A percentile compares a stretch with the other conserved stretches of the same genome.
Evolutionary conservation across 2,113 vertebrate genomes (phyloP).

Genomic region (Neogale vison): DNA sequence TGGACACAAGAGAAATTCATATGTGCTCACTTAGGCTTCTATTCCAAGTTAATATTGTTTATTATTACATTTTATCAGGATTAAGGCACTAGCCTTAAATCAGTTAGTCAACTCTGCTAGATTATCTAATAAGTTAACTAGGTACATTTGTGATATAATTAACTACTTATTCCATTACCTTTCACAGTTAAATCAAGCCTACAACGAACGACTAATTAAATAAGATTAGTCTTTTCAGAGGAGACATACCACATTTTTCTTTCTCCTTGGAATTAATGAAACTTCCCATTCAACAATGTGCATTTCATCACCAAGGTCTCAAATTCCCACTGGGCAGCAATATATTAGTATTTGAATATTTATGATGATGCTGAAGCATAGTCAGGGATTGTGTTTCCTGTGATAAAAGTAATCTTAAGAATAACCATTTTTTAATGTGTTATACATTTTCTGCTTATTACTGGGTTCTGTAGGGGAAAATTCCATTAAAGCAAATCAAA

Average conservation of each 20-base stretch:
- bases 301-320: slow-evolving; percentile 50
- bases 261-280: slow-evolving; percentile 39
- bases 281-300: not conserved
- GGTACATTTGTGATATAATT: slow-evolving; percentile 41
- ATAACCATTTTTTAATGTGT: not conserved
- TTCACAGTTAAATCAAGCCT: slow-evolving; percentile 50
- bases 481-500: slow-evolving; percentile 63
- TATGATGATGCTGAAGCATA: slow-evolving; percentile 36
- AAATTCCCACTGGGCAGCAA: slow-evolving; percentile 22
- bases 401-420: slow-evolving; percentile 56
- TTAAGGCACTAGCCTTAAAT: slow-evolving; percentile 14
- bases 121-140: slow-evolving; percentile 44
- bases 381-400: slow-evolving; percentile 22
- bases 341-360: slow-evolving; percentile 52
- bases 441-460: not conserved
- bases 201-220: slow-evolving; percentile 46
- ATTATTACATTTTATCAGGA: not conserved
- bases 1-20: not conserved
- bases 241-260: not conserved
- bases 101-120: not conserved
- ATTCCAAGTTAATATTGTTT: slow-evolving; percentile 19
- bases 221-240: slow-evolving; percentile 34
- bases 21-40: not conserved
- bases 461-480: not conserved
- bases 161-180: slow-evolving; percentile 46